These are phyloP conservation scores for Macrophya alboannulata DNA, from an alignment of 2,888 invertebrate genomes.

Conservation along the genomic window DNA sequence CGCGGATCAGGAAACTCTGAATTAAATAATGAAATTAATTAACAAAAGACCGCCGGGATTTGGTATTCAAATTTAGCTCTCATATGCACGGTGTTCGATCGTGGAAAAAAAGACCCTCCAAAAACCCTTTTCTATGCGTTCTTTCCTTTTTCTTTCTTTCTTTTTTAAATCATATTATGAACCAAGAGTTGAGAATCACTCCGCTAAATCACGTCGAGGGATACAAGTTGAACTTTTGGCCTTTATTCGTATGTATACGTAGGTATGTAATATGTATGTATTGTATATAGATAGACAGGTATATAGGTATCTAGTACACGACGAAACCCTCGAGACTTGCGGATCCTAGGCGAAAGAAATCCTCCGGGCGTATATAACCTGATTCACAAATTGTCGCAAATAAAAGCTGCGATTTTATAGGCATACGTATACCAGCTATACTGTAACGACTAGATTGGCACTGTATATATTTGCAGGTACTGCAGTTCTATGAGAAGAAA, in stretches of 20 bases:
- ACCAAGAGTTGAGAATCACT: neutral
- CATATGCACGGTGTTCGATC: neutral
- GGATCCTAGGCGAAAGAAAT: constrained; percentile 8
- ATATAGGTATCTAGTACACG: neutral
- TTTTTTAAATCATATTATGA: neutral
- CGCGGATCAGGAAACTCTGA: neutral
- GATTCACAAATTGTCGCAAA: constrained; percentile 19
- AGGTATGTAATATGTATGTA: too few relatives aligned
- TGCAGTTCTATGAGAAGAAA: neutral
- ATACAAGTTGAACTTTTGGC: constrained; percentile 39
- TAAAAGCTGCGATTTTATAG: neutral
- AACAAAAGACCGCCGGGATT: neutral
- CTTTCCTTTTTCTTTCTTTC: too few relatives aligned
- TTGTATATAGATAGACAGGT: neutral
- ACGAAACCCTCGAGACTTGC: constrained; percentile 13
- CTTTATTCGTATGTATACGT: constrained; percentile 19
- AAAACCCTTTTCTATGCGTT: too few relatives aligned
- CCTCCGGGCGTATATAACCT: constrained; percentile 36
- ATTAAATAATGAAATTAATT: constrained; percentile 14
- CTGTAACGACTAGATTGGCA: too few relatives aligned
- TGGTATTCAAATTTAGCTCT: neutral
- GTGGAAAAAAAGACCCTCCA: neutral
- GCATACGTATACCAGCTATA: too few relatives aligned
- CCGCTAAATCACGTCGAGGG: neutral
- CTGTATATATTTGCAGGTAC: neutral